Evolutionary conservation across 2,888 invertebrate species (phyloP), one percentile per base, ranked within the genome.

Genomic region (Malthinus flaveolus): DNA sequence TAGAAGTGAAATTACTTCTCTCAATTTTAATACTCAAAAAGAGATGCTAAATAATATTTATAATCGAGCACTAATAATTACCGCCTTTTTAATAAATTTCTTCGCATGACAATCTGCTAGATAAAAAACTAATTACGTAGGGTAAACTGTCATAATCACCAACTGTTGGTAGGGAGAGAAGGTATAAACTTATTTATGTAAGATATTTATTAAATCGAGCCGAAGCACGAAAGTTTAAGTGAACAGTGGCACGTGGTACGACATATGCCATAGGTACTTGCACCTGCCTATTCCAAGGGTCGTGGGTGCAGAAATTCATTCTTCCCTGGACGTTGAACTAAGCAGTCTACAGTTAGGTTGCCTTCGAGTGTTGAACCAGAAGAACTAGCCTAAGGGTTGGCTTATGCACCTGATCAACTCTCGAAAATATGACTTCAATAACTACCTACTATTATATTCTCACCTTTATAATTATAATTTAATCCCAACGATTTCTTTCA

Each of bases 261-360:
- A 50, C 59, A 59, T 54, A 59, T 59, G 59, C 59, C 44, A 46
- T 48, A 50, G 58, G 53, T 58, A 49, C 52, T 59, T 54, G 45
- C 59, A 59, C 55, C 59, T 59, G 59, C 49, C 46, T 55, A 46
- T 50, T 32, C 11, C 11, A 58, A 55, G 59, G 59, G 50, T 55
- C 59, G 59, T 59, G 55, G 59, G 59, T 59, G 59, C 54, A 15
- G 46, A 53, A 10, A 45, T 42, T 54, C 54, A 55, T 55, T 55
- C 49, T 47, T 50, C 47, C 42, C 39, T 59, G 59, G 55, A 55
- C 59, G 46, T 59, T 59, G 59, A 59, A 59, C 58, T 54, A 49
- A 23, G 33, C 10, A 45, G 15, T 45, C 49, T 57, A 51, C 57
- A 57, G 57, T 57, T 51, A 51, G 34, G 42, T 48, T 37, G 35